Evolutionary conservation across 2,797 vertebrate species (phyloP).

Genomic region (Sebastes melanostomus): DNA sequence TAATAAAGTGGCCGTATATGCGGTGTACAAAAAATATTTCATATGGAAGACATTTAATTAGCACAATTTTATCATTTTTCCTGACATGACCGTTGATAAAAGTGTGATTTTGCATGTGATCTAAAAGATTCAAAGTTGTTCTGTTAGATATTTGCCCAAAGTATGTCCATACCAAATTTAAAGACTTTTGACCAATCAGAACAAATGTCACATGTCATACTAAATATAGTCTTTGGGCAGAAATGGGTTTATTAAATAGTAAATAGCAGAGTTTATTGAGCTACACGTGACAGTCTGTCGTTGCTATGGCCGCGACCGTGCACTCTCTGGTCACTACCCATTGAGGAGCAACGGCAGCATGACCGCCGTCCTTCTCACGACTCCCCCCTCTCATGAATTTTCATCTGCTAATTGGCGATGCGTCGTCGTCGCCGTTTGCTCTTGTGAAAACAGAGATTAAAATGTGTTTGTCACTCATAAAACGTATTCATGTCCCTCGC

Average conservation of each 20-base stretch:
- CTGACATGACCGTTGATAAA: too few relatives aligned
- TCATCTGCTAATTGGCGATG: conserved; percentile 63
- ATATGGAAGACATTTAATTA: too few relatives aligned
- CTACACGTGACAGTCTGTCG: conserved; percentile 48
- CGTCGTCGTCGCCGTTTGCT: conserved; percentile 27
- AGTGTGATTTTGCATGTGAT: too few relatives aligned
- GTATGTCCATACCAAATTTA: too few relatives aligned
- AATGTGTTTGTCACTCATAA: conserved; percentile 53
- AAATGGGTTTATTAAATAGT: conserved; percentile 75
- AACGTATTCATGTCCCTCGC: conserved; percentile 40
- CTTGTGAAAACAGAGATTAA: conserved; percentile 59
- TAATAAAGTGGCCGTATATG: too few relatives aligned
- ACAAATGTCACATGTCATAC: too few relatives aligned
- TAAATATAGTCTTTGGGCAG: too few relatives aligned
- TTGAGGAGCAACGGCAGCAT: conserved; percentile 80
- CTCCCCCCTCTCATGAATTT: conserved; percentile 62
- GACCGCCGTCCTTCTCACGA: conserved; percentile 71
- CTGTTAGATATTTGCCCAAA: too few relatives aligned
- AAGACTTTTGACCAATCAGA: too few relatives aligned
- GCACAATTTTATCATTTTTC: too few relatives aligned
- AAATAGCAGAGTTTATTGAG: conserved; percentile 83
- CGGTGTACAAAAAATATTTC: too few relatives aligned
- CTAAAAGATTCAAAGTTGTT: too few relatives aligned
- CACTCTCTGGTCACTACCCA: conserved; percentile 89
- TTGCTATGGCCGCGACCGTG: conserved; percentile 79